phyloP scores from a whole-genome alignment of 2,888 invertebrate genomes.

The Polydrusus tereticollis region DNA sequence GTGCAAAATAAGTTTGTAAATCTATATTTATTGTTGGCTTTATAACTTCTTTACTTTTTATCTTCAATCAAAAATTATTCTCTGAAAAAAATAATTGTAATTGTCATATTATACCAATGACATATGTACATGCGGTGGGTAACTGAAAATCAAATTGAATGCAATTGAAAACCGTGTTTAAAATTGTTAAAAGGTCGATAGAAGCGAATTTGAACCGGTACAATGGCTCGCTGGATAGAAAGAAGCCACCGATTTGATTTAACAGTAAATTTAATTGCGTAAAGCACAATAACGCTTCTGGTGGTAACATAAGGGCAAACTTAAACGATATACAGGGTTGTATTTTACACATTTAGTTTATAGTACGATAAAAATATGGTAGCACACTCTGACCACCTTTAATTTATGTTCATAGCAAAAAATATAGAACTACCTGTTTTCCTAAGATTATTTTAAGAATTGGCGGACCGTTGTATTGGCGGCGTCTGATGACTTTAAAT shows the following conservation, averaged over 20 bases:
- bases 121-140: conserved; percentile 40
- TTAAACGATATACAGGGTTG: conserved; percentile 57
- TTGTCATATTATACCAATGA: conserved; percentile 26
- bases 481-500: no score
- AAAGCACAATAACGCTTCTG: conserved; percentile 60
- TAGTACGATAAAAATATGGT: no score
- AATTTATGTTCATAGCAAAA: no score
- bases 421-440: no score
- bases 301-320: conserved; percentile 59
- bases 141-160: conserved; percentile 29
- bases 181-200: conserved; percentile 47
- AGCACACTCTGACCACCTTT: no score
- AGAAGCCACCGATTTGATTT: conserved; percentile 58
- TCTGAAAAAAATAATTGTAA: neutral
- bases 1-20: no score
- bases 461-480: no score
- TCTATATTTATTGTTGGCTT: no score
- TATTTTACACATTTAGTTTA: neutral
- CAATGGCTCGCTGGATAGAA: conserved; percentile 51
- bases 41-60: no score
- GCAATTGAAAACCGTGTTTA: conserved; percentile 44
- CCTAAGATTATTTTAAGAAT: no score
- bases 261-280: conserved; percentile 62
- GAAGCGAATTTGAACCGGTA: conserved; percentile 46
- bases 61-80: neutral